phyloP scores from a whole-genome alignment of 2,113 vertebrate species.

The Paradoxurus hermaphroditus region DNA sequence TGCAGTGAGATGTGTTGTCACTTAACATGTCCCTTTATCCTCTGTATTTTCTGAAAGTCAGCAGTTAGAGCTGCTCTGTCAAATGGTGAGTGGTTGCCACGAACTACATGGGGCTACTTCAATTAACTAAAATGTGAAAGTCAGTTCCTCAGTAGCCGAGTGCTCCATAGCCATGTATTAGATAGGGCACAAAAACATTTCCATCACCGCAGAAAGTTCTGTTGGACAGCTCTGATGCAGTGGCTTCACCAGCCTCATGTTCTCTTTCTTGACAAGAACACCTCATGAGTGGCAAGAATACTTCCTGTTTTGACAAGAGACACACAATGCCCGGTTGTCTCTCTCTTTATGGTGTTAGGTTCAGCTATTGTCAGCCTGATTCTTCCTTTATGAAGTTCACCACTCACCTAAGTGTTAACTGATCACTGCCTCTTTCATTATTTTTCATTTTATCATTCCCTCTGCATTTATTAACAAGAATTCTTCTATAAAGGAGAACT shows the following conservation, averaged over 20 bases:
- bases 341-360: neutral
- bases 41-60: neutral
- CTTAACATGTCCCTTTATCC: neutral
- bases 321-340: neutral
- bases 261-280: neutral
- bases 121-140: neutral
- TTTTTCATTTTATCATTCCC: neutral
- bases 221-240: neutral
- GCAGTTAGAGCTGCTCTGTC: neutral
- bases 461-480: neutral
- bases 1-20: neutral
- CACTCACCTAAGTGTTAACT: neutral
- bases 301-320: neutral
- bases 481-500: neutral
- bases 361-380: neutral
- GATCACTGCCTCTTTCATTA: neutral
- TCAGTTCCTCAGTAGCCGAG: neutral
- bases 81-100: neutral
- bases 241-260: neutral
- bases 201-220: neutral
- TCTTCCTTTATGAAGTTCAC: neutral
- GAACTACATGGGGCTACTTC: neutral
- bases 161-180: neutral
- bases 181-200: neutral
- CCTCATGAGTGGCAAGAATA: neutral